phyloP scores from a whole-genome alignment of 2,113 vertebrate species.

The Emydura subglobosa region DNA sequence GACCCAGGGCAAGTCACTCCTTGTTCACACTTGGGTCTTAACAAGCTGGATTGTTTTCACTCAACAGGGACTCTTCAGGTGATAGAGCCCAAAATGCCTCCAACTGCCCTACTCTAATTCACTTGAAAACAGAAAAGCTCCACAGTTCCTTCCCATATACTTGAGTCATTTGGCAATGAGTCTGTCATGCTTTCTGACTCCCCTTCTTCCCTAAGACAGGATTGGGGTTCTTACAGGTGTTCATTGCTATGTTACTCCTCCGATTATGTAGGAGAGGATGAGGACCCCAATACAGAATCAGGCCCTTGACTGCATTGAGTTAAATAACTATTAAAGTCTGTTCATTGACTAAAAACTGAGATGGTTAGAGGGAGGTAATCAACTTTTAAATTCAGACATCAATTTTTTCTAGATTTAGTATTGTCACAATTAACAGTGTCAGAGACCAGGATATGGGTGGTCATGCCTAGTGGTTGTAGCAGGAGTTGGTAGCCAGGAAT shows the following conservation, averaged over 20 bases:
- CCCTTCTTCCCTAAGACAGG: background rate
- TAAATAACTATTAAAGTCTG: background rate
- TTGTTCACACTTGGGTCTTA: too few relatives aligned
- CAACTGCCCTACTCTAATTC: background rate
- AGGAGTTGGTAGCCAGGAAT: background rate
- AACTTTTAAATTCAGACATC: background rate
- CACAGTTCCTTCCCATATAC: background rate
- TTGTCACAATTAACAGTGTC: background rate
- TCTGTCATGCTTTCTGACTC: background rate
- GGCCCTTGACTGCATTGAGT: background rate
- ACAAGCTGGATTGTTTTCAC: too few relatives aligned
- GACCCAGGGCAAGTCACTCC: too few relatives aligned
- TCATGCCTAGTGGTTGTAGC: background rate
- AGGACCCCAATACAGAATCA: background rate
- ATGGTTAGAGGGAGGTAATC: background rate
- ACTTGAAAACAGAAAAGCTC: background rate
- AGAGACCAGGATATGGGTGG: background rate
- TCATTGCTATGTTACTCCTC: background rate
- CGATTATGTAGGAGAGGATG: background rate
- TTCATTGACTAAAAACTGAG: background rate
- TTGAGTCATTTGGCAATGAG: background rate
- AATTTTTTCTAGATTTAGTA: background rate
- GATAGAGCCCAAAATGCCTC: background rate
- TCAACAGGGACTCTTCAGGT: background rate
- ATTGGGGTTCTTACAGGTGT: background rate